Conservation (phyloP, 2,113 vertebrate species). For the Nycticryphes semicollaris region DNA sequence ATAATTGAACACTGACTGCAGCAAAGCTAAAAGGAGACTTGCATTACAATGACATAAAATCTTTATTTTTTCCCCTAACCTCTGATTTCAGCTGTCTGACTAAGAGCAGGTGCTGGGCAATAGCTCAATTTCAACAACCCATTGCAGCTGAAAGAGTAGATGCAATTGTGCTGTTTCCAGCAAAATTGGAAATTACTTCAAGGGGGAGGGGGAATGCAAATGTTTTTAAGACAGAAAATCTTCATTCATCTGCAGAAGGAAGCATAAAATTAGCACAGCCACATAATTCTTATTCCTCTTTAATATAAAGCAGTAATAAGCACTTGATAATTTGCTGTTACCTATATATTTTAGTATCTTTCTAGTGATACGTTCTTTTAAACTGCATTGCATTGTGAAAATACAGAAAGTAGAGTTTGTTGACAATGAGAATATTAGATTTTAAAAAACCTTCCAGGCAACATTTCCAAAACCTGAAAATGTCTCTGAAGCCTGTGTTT, state of each 20-base stretch:
- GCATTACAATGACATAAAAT: conserved; percentile 68
- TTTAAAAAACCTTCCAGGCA: neutral
- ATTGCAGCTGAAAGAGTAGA: conserved; percentile 61
- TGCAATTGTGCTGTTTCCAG: conserved; percentile 57
- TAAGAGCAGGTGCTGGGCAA: conserved; percentile 64
- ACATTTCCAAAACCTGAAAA: neutral
- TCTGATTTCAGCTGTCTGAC: conserved; percentile 67
- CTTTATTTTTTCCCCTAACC: conserved; percentile 57
- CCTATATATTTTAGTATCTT: neutral
- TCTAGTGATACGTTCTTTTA: neutral
- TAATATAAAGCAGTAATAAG: neutral
- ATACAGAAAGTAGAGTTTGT: neutral
- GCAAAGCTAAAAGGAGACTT: conserved; percentile 68
- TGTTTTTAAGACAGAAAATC: conserved; percentile 43
- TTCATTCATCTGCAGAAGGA: conserved; percentile 51
- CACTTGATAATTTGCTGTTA: neutral
- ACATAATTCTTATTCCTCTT: neutral
- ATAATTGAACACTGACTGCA: conserved; percentile 66
- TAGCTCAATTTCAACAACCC: conserved; percentile 58
- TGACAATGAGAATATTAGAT: neutral
- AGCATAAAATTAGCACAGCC: neutral
- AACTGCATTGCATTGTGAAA: neutral
- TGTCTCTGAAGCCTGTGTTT: neutral
- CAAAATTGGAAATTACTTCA: conserved; percentile 60
- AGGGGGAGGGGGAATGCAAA: conserved; percentile 10